phyloP scores from a whole-genome alignment of 2,888 invertebrate species.

The Meta bourneti region DNA sequence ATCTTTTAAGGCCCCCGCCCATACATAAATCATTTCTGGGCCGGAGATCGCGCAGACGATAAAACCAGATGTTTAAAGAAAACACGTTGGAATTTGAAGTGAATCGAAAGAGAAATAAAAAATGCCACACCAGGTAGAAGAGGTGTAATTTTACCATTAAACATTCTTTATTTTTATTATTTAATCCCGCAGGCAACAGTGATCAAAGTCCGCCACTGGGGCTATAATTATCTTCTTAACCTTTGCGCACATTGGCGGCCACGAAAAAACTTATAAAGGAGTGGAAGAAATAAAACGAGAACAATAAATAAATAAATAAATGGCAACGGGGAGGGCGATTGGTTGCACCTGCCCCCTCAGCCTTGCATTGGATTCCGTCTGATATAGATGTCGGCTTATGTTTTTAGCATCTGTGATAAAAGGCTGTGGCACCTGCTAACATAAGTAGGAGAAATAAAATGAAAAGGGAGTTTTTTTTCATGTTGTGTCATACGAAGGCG shows the following conservation, averaged over 20 bases:
- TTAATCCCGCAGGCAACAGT: slow-evolving; percentile 14
- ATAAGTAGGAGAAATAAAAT: slow-evolving; percentile 25
- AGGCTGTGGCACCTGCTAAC: slow-evolving; percentile 45
- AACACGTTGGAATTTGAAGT: slow-evolving; percentile 58
- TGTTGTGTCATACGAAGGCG: not conserved
- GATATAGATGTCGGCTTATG: slow-evolving; percentile 71
- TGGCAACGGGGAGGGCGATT: slow-evolving; percentile 9
- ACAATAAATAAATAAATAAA: slow-evolving; percentile 62
- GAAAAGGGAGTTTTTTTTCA: not conserved
- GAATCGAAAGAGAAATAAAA: slow-evolving; percentile 2
- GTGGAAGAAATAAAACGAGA: slow-evolving; percentile 15
- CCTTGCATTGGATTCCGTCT: slow-evolving; percentile 13
- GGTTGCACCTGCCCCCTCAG: not conserved
- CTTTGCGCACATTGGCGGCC: slow-evolving; percentile 48
- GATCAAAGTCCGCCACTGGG: slow-evolving; percentile 31
- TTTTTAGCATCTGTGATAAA: slow-evolving; percentile 54
- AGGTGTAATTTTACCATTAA: slow-evolving; percentile 71
- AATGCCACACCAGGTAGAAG: not conserved
- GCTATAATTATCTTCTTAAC: slow-evolving; percentile 65
- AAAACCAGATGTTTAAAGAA: slow-evolving; percentile 49
- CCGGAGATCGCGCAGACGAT: slow-evolving; percentile 32
- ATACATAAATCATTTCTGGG: slow-evolving; percentile 55
- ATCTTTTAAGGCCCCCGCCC: slow-evolving; percentile 53
- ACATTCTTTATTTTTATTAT: slow-evolving; percentile 26
- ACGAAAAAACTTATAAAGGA: not conserved